Percentiles rank a stretch among this genome's conserved stretches.
Conservation (phyloP, 1,140 invertebrate genomes). For the Harlomillsia oculata region DNA sequence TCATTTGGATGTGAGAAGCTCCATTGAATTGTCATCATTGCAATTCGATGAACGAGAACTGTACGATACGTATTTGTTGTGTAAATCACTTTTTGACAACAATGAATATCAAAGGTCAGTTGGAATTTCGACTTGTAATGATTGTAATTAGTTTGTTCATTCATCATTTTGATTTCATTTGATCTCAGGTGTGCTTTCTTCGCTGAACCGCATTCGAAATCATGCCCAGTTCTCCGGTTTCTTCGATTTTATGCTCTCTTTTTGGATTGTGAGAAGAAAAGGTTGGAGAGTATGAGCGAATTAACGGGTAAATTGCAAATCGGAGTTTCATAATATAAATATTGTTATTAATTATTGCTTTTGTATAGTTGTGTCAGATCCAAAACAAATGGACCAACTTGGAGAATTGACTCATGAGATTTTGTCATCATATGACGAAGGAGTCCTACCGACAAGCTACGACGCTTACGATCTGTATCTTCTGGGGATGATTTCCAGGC, state of each 20-base stretch:
- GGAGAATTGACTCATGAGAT: conserved; percentile 29
- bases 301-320: conserved; percentile 46
- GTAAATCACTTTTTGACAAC: conserved; percentile 82
- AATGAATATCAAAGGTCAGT: conserved; percentile 72
- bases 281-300: conserved; percentile 71
- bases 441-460: conserved; percentile 53
- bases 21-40: conserved; percentile 40
- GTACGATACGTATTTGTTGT: conserved; percentile 63
- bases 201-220: conserved; percentile 53
- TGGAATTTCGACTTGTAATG: background rate
- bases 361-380: conserved; percentile 39
- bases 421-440: conserved; percentile 41
- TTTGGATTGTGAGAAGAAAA: conserved; percentile 78
- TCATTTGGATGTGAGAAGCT: conserved; percentile 44
- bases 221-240: conserved; percentile 58
- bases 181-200: conserved; percentile 64
- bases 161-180: conserved; percentile 7
- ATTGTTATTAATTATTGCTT: conserved; percentile 3
- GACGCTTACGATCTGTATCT: conserved; percentile 85
- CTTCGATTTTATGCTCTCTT: conserved; percentile 76
- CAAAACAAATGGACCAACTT: conserved; percentile 44
- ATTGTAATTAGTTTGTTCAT: background rate
- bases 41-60: conserved; percentile 45
- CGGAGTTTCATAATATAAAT: conserved; percentile 1
- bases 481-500: conserved; percentile 83